phyloP scores from a whole-genome alignment of 37 sponge, comb jelly and placozoan species.

The Lycopodina hypogea region DNA sequence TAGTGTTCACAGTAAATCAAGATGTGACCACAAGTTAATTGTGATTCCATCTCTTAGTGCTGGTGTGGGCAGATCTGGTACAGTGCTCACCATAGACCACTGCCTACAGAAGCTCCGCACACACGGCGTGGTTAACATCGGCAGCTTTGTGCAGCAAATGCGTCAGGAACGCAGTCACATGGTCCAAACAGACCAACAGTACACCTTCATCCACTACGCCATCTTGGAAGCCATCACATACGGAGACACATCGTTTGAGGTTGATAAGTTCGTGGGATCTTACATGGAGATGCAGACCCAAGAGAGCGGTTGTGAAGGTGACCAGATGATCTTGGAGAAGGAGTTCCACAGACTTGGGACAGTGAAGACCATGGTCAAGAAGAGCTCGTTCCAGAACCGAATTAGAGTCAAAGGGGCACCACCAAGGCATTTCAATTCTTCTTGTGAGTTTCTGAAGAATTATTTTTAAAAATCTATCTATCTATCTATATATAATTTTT shows the following conservation, averaged over 20 bases:
- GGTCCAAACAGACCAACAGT: slow-evolving; percentile 81
- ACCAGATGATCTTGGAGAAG: slow-evolving; percentile 4
- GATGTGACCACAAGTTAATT: too few relatives aligned
- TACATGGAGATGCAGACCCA: slow-evolving; percentile 11
- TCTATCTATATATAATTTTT: too few relatives aligned
- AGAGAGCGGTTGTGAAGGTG: not conserved
- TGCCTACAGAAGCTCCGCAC: slow-evolving; percentile 48
- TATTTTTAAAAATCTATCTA: too few relatives aligned
- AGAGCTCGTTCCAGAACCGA: slow-evolving; percentile 32
- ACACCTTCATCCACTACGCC: slow-evolving; percentile 80
- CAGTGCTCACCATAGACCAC: slow-evolving; percentile 67
- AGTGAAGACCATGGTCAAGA: slow-evolving; percentile 46
- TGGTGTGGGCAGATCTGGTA: slow-evolving; percentile 76
- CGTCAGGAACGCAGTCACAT: slow-evolving; percentile 69
- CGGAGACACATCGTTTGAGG: slow-evolving; percentile 48
- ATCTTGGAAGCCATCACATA: slow-evolving; percentile 71
- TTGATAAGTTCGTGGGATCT: slow-evolving; percentile 13
- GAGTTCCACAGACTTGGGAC: slow-evolving; percentile 38
- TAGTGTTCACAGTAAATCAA: not conserved
- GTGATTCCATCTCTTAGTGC: slow-evolving; percentile 37
- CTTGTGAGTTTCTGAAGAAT: slow-evolving; percentile 31
- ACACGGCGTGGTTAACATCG: slow-evolving; percentile 48
- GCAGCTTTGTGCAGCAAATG: slow-evolving; percentile 56
- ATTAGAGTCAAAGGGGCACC: slow-evolving; percentile 24
- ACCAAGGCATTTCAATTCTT: slow-evolving; percentile 16